Evolutionary conservation across 2,888 invertebrate genomes (phyloP).

Genomic region (Tinea pellionella): DNA sequence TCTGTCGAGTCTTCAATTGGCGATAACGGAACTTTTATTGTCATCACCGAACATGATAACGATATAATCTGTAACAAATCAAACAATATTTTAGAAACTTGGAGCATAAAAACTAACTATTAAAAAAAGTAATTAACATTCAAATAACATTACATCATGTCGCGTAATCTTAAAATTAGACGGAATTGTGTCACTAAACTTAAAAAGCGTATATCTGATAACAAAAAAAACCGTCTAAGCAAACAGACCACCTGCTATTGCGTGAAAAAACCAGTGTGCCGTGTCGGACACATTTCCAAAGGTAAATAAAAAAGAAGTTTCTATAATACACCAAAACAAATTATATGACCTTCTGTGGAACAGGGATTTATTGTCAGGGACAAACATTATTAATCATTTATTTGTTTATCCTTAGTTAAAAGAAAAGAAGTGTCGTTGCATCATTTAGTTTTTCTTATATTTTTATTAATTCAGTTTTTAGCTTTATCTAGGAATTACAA

Average conservation of each 20-base stretch:
- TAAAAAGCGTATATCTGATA: conserved; percentile 28
- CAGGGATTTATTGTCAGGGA: conserved; percentile 4
- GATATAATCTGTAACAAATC: conserved; percentile 39
- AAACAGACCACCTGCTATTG: conserved; percentile 5
- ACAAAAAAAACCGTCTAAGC: background rate
- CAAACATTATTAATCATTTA: background rate
- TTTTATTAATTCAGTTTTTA: too few relatives aligned
- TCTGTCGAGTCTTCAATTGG: conserved; percentile 23
- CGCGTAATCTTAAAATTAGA: conserved; percentile 44
- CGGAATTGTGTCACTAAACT: conserved; percentile 45
- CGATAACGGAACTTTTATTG: conserved; percentile 43
- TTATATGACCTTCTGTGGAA: background rate
- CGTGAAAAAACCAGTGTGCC: background rate
- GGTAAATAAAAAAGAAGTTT: background rate
- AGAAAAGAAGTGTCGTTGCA: background rate
- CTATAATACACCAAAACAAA: conserved; percentile 3
- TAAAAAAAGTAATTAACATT: conserved; percentile 7
- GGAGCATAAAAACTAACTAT: background rate
- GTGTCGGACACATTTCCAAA: conserved; percentile 1
- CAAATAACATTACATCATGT: conserved; percentile 32
- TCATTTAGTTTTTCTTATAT: background rate
- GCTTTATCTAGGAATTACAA: too few relatives aligned
- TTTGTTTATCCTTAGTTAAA: background rate
- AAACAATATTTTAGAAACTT: background rate
- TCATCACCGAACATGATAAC: conserved; percentile 27